phyloP scores from a whole-genome alignment of 2,888 invertebrate genomes.

The Drosophila mayaguana region DNA sequence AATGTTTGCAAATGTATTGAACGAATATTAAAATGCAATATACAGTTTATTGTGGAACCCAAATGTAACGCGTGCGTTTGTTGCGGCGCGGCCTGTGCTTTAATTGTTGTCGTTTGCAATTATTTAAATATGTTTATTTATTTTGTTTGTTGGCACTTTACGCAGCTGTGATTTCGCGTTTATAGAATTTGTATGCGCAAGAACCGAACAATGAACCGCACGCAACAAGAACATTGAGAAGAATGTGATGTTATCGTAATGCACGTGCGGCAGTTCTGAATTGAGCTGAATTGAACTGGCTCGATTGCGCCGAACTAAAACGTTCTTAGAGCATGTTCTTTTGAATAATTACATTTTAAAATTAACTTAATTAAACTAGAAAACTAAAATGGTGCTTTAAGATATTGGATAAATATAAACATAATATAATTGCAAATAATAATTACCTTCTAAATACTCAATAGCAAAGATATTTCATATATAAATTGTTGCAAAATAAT shows the following conservation, averaged over 20 bases:
- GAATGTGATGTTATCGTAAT: slow-evolving; percentile 58
- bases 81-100: slow-evolving; percentile 27
- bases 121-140: slow-evolving; percentile 31
- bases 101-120: slow-evolving; percentile 37
- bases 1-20: slow-evolving; percentile 36
- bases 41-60: slow-evolving; percentile 32
- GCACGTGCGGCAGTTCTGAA: slow-evolving; percentile 37
- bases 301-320: slow-evolving; percentile 16
- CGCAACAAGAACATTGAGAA: slow-evolving; percentile 69
- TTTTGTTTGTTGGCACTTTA: slow-evolving; percentile 30
- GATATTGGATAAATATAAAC: not conserved
- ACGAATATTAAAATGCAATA: slow-evolving; percentile 29
- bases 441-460: not conserved
- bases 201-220: slow-evolving; percentile 55
- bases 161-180: slow-evolving; percentile 50
- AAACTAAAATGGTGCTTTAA: fast-evolving
- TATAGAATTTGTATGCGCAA: slow-evolving; percentile 44
- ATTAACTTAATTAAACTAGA: not conserved
- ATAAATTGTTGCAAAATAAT: not conserved
- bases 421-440: not conserved
- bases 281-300: slow-evolving; percentile 14
- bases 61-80: slow-evolving; percentile 32
- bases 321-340: not conserved
- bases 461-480: too few relatives aligned
- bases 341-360: not conserved